phyloP scores from a whole-genome alignment of 2,113 vertebrate species.

The Mesitornis unicolor region DNA sequence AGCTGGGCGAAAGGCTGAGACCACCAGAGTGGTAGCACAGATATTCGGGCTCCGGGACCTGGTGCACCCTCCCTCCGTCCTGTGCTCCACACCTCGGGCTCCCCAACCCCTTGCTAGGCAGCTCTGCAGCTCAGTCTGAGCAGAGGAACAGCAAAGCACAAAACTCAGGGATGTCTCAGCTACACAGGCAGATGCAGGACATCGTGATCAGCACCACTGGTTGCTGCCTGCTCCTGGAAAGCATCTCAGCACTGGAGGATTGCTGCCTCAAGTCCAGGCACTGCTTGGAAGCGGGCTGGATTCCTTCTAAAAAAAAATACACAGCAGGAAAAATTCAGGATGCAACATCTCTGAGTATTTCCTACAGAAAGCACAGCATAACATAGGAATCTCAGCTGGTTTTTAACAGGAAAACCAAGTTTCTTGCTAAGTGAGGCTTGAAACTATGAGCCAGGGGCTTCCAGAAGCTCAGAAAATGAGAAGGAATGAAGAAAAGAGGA shows the following conservation, averaged over 20 bases:
- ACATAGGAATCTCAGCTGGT: neutral
- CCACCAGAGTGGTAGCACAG: fast-evolving
- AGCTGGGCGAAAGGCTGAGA: neutral
- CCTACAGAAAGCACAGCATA: neutral
- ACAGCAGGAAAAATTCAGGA: neutral
- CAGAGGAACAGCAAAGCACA: neutral
- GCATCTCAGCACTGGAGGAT: neutral
- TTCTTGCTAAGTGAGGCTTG: slow-evolving; percentile 2
- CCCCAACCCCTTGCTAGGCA: neutral
- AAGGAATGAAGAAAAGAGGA: slow-evolving; percentile 25
- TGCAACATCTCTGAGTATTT: neutral
- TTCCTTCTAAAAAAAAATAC: neutral
- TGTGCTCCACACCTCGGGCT: fast-evolving
- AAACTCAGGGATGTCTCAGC: neutral
- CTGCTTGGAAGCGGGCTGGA: neutral
- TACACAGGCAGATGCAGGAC: neutral
- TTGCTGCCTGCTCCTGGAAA: slow-evolving; percentile 6
- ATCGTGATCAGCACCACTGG: neutral
- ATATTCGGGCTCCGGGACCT: neutral
- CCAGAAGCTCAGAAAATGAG: slow-evolving; percentile 19
- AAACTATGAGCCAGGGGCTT: slow-evolving; percentile 8
- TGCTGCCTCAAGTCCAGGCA: neutral
- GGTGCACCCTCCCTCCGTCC: neutral
- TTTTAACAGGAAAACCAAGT: neutral
- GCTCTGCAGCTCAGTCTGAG: neutral